Conservation (phyloP, 2,113 vertebrate species). For the Lophotis ruficrista region DNA sequence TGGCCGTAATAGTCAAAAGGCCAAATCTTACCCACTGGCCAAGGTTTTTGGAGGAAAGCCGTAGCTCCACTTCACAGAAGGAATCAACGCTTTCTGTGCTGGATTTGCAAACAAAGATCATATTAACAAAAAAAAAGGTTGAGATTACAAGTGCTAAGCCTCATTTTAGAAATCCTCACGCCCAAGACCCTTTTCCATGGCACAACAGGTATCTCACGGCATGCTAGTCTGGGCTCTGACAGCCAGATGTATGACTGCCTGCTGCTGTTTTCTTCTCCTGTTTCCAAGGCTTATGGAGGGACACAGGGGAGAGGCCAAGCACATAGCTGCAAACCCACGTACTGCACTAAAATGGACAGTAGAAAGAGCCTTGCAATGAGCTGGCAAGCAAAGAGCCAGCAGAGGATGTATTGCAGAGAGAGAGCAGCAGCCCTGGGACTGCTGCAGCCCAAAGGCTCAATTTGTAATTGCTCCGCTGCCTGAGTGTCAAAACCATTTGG, state of each 20-base stretch:
- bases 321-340: background rate
- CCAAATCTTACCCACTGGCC: background rate
- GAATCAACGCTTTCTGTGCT: background rate
- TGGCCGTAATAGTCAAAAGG: background rate
- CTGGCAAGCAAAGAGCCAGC: background rate
- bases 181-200: background rate
- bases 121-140: background rate
- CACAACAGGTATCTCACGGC: background rate
- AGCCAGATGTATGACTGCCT: background rate
- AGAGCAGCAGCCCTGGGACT: background rate
- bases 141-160: background rate
- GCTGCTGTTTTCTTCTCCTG: background rate
- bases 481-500: slow-evolving; percentile 13
- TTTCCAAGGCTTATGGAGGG: background rate
- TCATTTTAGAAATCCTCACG: background rate
- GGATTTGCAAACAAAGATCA: background rate
- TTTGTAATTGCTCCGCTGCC: background rate
- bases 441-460: background rate
- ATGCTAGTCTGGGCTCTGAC: background rate
- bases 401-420: slow-evolving; percentile 36
- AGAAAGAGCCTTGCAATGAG: background rate
- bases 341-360: background rate
- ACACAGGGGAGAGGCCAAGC: background rate
- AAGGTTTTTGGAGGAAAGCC: background rate
- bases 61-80: background rate